Percentiles rank a stretch among this genome's conserved stretches.
Conservation (phyloP, 2,113 vertebrate species). For the Carassius auratus region DNA sequence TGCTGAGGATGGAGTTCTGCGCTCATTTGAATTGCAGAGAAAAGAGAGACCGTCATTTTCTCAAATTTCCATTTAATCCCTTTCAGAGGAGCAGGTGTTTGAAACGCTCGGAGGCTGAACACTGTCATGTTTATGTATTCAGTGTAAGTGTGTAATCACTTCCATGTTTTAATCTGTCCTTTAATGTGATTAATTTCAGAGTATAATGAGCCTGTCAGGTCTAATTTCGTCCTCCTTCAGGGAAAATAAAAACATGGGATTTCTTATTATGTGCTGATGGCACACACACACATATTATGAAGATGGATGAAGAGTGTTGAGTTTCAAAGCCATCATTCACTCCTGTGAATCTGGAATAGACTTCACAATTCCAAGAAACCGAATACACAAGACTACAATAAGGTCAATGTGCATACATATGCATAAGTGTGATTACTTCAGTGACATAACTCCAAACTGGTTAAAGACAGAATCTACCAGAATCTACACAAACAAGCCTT, state of each 20-base stretch:
- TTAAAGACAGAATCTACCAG: neutral
- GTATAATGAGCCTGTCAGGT: conserved; percentile 43
- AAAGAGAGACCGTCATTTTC: conserved; percentile 47
- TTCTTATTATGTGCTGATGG: neutral
- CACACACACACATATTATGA: neutral
- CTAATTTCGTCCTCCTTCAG: conserved; percentile 22
- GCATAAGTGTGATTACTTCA: neutral
- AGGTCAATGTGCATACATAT: neutral
- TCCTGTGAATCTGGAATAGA: conserved; percentile 6
- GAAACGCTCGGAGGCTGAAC: conserved; percentile 43
- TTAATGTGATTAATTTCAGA: conserved; percentile 39
- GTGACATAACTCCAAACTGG: conserved; percentile 8
- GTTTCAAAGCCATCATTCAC: neutral
- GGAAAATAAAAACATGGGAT: conserved; percentile 30
- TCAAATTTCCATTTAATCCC: neutral
- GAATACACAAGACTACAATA: neutral
- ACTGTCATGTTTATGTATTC: conserved; percentile 49
- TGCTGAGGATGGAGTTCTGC: conserved; percentile 30
- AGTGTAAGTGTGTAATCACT: conserved; percentile 5
- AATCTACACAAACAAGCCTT: neutral
- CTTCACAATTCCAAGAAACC: neutral
- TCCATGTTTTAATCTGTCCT: conserved; percentile 31
- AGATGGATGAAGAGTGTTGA: conserved; percentile 24
- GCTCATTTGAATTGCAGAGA: conserved; percentile 12
- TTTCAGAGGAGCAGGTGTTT: conserved; percentile 52